Percentiles rank a stretch among this genome's conserved stretches.
Evolutionary conservation across 2,113 vertebrate genomes (phyloP).

Genomic region (Crotalus tigris): DNA sequence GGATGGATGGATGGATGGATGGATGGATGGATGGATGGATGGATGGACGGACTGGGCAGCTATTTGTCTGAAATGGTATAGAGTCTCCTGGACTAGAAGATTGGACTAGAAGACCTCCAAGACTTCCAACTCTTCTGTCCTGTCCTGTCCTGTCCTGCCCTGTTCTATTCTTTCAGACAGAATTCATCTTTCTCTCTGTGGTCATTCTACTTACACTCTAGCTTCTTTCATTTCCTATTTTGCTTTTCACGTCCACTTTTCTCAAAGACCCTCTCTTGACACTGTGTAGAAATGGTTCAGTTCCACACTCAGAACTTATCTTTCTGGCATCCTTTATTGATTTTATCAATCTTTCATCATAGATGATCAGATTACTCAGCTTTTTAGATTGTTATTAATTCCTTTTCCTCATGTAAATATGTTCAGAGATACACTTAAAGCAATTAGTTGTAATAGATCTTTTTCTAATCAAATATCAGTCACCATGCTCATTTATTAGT

Average conservation of each 20-base stretch:
- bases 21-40: no score
- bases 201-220: neutral
- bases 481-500: neutral
- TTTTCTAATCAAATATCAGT: neutral
- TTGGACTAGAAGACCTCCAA: no score
- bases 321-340: neutral
- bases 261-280: neutral
- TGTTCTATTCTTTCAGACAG: neutral
- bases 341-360: neutral
- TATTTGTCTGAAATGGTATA: no score
- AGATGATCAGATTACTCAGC: neutral
- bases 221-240: neutral
- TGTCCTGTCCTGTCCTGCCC: no score
- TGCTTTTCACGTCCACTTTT: neutral
- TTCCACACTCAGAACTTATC: neutral
- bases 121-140: no score
- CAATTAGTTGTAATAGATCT: neutral
- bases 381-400: neutral
- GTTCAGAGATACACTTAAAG: neutral
- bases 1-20: no score
- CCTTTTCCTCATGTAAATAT: neutral
- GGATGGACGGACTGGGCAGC: no score
- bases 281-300: neutral
- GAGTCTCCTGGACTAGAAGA: no score
- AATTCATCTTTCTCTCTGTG: neutral